Base-by-base conservation (phyloP, 23 tunicate species). In the Corella eumyota region DNA sequence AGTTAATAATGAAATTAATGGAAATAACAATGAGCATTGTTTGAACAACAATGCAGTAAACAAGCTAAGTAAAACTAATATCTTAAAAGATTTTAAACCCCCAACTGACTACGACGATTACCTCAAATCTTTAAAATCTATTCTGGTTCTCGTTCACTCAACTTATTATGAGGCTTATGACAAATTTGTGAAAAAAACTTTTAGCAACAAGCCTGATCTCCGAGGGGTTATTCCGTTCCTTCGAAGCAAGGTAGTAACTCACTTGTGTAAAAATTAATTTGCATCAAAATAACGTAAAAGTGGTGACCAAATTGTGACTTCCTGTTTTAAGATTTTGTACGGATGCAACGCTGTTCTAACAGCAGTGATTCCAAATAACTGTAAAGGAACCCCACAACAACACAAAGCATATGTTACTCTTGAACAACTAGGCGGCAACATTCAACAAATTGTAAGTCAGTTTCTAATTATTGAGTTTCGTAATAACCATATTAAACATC, bases 101-200 rank as follows among this genome's bases (percentile, higher is more conserved):
- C 0, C 64, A 48, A 28, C 30, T 19, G 95, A 85, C 40, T 26
- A 37, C 23, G 95, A 85, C 34, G 95, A 77, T 66, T 85, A 85
- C 36, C 59, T 85, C 37, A 27, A 32, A 35, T 71, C 64, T 49
- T 58, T 85, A 15, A 63, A 77, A 71, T 59, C 65, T 28, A 60
- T 85, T 24, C 75, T 85, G 26, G 25, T 36, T 25, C 40, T 40
- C 35, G 54, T 77, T 15, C 95, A 85, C 51, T 4, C 32, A 28
- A 85, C 95, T 6, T 85, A 85, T 50, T 85, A 85, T 36, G 95
- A 66, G 34, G 95, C 95, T 4, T 85, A 76, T 36, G 73, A 70
- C 6, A 85, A 85, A 36, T 65, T 30, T 59, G 4, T 77, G 29
- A 61, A 66, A 6, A 60, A 60, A 9, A 80, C 71, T 4, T 77